Conservation (phyloP, 2,113 vertebrate genomes). For the Mirza zaza region DNA sequence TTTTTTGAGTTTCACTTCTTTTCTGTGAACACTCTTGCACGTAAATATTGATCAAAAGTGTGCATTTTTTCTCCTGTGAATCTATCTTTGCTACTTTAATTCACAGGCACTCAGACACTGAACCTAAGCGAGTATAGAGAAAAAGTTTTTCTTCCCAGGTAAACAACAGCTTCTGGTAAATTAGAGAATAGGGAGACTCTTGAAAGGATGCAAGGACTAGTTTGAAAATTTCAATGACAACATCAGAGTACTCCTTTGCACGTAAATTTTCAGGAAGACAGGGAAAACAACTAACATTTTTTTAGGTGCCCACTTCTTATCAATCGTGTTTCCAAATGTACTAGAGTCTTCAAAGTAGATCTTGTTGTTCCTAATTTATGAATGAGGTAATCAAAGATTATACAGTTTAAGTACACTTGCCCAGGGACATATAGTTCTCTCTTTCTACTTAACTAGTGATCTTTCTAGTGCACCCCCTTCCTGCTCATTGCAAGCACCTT, state of each 20-base stretch:
- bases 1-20: neutral
- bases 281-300: neutral
- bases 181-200: too few relatives aligned
- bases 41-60: neutral
- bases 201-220: neutral
- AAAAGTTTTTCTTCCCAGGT: neutral
- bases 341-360: neutral
- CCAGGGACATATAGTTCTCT: neutral
- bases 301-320: neutral
- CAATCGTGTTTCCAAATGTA: neutral
- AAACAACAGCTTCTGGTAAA: neutral
- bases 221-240: neutral
- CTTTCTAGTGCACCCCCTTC: neutral
- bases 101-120: neutral
- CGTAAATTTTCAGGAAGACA: neutral
- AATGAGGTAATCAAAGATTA: neutral
- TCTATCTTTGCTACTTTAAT: neutral
- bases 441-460: neutral
- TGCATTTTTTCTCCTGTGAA: neutral
- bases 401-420: neutral
- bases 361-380: neutral
- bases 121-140: neutral
- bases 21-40: neutral
- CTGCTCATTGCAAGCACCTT: too few relatives aligned
- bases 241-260: neutral